Evolutionary conservation across 2,888 invertebrate species (phyloP).

Genomic region (Pyrrhosoma nymphula): DNA sequence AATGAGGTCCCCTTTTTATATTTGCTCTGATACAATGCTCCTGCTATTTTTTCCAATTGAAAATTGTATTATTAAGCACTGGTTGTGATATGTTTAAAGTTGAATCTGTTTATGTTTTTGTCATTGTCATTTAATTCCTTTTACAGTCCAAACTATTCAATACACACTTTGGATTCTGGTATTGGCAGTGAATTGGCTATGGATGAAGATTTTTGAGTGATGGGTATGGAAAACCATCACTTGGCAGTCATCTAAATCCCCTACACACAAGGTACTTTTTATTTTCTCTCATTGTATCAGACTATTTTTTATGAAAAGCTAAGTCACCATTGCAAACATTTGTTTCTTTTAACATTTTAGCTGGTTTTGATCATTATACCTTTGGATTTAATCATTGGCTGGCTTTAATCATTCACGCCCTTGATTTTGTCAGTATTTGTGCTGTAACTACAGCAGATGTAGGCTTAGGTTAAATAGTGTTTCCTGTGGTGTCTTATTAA

Average conservation of each 20-base stretch:
- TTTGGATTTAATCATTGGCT: not conserved
- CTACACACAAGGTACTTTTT: not conserved
- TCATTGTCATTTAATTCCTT: conserved; percentile 71
- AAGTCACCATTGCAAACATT: not conserved
- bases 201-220: conserved; percentile 84
- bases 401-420: not conserved
- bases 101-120: no score
- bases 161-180: conserved; percentile 84
- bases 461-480: not conserved
- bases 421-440: not conserved
- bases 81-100: no score
- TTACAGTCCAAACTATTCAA: conserved; percentile 87
- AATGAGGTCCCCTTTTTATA: no score
- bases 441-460: not conserved
- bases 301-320: not conserved
- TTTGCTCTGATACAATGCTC: no score
- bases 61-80: no score
- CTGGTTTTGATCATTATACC: not conserved
- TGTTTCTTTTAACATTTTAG: not conserved
- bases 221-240: not conserved
- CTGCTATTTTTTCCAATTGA: no score
- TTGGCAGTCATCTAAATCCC: not conserved
- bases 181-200: conserved; percentile 89
- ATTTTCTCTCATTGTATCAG: not conserved
- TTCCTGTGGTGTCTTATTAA: not conserved